Percentiles rank a stretch among this genome's conserved stretches.
Evolutionary conservation across 1,140 invertebrate species (phyloP).

Genomic region (Papilio helenus): DNA sequence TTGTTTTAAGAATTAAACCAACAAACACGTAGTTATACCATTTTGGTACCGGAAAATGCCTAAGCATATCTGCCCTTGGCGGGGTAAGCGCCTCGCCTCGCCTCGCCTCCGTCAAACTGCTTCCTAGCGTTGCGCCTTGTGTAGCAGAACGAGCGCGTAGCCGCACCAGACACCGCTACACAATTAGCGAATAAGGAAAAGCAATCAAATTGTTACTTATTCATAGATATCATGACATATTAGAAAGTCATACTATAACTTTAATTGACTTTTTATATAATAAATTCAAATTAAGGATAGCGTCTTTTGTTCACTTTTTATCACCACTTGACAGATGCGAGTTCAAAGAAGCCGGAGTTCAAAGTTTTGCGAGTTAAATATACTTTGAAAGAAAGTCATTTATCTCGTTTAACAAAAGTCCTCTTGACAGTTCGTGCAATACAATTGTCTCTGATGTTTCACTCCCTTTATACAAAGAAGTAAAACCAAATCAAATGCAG

Average conservation of each 20-base stretch:
- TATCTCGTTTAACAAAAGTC: constrained; percentile 32
- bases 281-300: background rate
- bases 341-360: background rate
- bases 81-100: too few relatives aligned
- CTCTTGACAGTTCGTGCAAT: background rate
- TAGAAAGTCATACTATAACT: background rate
- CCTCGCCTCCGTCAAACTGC: too few relatives aligned
- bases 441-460: constrained; percentile 1
- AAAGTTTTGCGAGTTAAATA: constrained; percentile 8
- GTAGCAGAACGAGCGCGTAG: too few relatives aligned
- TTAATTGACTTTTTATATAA: background rate
- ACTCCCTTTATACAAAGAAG: background rate
- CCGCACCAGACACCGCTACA: too few relatives aligned
- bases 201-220: too few relatives aligned
- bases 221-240: background rate
- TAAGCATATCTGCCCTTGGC: too few relatives aligned
- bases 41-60: too few relatives aligned
- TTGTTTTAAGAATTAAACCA: too few relatives aligned
- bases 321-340: constrained; percentile 9
- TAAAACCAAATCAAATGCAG: background rate
- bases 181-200: too few relatives aligned
- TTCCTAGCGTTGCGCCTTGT: too few relatives aligned
- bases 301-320: constrained; percentile 7
- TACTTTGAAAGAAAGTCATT: constrained; percentile 28
- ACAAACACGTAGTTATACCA: too few relatives aligned